These are phyloP conservation scores for Ophion slaviceki DNA, from an alignment of 2,888 invertebrate genomes.

Conservation along the genomic window DNA sequence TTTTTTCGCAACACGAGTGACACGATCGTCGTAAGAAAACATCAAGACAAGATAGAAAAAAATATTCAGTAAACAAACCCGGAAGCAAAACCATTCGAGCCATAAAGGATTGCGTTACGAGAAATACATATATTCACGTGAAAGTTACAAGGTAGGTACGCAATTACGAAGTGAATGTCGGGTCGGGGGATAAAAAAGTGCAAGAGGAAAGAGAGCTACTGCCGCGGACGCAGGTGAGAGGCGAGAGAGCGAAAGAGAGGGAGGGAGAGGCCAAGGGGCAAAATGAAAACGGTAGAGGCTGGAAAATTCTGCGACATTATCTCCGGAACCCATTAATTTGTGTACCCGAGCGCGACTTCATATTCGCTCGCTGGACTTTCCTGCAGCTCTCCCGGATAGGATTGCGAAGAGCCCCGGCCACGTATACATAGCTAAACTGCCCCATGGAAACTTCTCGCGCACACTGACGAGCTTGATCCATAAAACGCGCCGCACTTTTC, in stretches of 20 bases:
- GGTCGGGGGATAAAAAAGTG: background rate
- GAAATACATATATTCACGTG: background rate
- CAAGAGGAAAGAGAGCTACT: background rate
- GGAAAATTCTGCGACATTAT: constrained; percentile 60
- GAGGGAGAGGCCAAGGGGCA: background rate
- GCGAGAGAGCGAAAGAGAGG: background rate
- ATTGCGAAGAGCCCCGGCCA: constrained; percentile 21
- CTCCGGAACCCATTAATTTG: constrained; percentile 62
- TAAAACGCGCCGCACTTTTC: constrained; percentile 38
- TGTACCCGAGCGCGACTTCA: constrained; percentile 60
- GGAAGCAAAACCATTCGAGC: background rate
- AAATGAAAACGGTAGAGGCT: constrained; percentile 36
- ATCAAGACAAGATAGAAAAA: background rate
- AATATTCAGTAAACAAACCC: background rate
- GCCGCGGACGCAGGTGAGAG: no score
- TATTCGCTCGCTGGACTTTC: constrained; percentile 49
- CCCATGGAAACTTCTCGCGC: constrained; percentile 9
- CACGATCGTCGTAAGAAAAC: no score
- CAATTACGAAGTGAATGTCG: background rate
- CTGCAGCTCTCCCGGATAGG: constrained; percentile 26
- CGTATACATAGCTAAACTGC: constrained; percentile 37
- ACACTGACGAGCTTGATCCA: constrained; percentile 46
- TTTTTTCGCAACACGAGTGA: no score
- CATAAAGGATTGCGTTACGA: background rate
- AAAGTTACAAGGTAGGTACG: background rate